A percentile compares a stretch with the other conserved stretches of the same genome.
Conservation (phyloP, 2,888 invertebrate genomes). For the Cynaeus angustus region DNA sequence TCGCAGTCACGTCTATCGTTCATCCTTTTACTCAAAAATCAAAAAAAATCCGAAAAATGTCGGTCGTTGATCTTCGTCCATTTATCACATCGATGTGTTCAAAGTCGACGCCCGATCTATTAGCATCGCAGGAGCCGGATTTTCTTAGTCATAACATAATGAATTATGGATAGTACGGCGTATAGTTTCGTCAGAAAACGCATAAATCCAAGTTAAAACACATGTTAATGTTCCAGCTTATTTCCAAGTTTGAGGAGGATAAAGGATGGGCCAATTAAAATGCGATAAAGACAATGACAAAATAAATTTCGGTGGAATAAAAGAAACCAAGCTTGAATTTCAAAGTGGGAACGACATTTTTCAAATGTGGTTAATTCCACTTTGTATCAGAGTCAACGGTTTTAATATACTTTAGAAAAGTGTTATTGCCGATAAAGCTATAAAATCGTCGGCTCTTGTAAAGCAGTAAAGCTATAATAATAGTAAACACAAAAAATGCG, state of each 20-base stretch:
- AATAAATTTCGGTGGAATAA: constrained; percentile 37
- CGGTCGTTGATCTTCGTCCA: constrained; percentile 43
- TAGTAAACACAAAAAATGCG: too few species aligned
- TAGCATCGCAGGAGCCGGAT: constrained; percentile 58
- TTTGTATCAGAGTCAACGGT: not conserved
- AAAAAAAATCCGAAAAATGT: constrained; percentile 4
- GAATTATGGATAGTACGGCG: constrained; percentile 61
- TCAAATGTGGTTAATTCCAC: not conserved
- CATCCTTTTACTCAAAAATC: not conserved
- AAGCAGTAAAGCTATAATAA: too few species aligned
- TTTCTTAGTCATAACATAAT: constrained; percentile 62
- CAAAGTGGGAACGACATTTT: not conserved
- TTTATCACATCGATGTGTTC: constrained; percentile 24
- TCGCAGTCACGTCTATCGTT: not conserved
- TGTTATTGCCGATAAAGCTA: not conserved
- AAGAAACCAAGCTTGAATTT: constrained; percentile 24
- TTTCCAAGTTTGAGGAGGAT: constrained; percentile 47
- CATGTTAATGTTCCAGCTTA: constrained; percentile 56
- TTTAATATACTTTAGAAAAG: not conserved
- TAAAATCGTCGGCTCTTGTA: too few species aligned
- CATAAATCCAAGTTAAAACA: constrained; percentile 57
- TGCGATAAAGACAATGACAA: constrained; percentile 44
- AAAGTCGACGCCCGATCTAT: constrained; percentile 45
- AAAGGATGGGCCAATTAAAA: constrained; percentile 48
- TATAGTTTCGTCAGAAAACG: constrained; percentile 56